These are phyloP conservation scores for Parapristionchus giblindavisi DNA, from an alignment of 2,888 invertebrate species.

Conservation along the genomic window DNA sequence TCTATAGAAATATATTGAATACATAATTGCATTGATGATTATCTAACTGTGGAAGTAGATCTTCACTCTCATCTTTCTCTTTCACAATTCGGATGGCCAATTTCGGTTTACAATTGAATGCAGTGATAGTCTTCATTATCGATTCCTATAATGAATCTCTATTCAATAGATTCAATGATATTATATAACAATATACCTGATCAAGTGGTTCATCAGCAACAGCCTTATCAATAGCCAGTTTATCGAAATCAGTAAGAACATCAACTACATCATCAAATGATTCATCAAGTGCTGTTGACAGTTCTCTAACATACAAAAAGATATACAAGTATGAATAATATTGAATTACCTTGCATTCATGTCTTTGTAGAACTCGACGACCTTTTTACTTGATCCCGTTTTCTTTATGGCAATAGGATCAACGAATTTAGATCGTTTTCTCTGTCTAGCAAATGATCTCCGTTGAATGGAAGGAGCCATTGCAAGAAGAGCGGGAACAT, in stretches of 20 bases:
- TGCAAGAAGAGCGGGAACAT: not conserved
- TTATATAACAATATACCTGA: slow-evolving; percentile 39
- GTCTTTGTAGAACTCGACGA: slow-evolving; percentile 55
- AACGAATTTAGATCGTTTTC: slow-evolving; percentile 51
- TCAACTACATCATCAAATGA: slow-evolving; percentile 53
- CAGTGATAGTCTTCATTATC: slow-evolving; percentile 35
- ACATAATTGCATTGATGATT: not conserved
- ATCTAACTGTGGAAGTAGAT: slow-evolving; percentile 48
- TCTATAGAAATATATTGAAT: slow-evolving; percentile 63
- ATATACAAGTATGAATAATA: slow-evolving; percentile 10
- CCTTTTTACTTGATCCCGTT: slow-evolving; percentile 52
- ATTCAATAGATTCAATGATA: not conserved
- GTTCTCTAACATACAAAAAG: slow-evolving; percentile 47
- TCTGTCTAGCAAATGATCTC: slow-evolving; percentile 43
- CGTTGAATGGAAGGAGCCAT: not conserved
- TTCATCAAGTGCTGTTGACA: slow-evolving; percentile 47
- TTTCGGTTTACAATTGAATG: slow-evolving; percentile 51
- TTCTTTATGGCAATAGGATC: slow-evolving; percentile 58
- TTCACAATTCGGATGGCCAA: slow-evolving; percentile 44
- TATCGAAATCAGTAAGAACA: slow-evolving; percentile 48
- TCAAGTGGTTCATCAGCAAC: slow-evolving; percentile 46
- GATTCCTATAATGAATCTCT: slow-evolving; percentile 43
- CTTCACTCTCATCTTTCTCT: slow-evolving; percentile 39
- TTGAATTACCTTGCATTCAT: slow-evolving; percentile 50
- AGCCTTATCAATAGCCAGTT: slow-evolving; percentile 47